Evolutionary conservation across 2,797 vertebrate genomes (phyloP), one percentile per base, ranked within the genome.

Genomic region (Peromyscus attwateri): DNA sequence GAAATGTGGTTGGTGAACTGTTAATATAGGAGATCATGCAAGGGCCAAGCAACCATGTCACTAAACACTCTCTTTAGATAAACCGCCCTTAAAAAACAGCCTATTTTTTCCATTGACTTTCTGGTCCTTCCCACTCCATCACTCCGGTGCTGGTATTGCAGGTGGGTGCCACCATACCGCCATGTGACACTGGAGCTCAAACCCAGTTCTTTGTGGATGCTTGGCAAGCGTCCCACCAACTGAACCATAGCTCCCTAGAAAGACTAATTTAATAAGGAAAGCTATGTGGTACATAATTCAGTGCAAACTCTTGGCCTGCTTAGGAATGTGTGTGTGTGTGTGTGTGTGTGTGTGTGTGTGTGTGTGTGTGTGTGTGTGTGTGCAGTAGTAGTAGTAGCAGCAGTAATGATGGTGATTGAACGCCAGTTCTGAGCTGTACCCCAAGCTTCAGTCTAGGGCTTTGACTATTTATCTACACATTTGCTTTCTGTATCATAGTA

Each of bases 51-150:
- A 91, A 52, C 83, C 17, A 12, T 25, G 55, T 79, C 16, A 19
- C n/a, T 40, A 34, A 34, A 84, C 29, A 71, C 46, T 64, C 37
- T 66, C 95, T 94, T 85, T 66, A 87, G 73, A 91, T 34, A 43
- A 82, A n/a, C 14, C 62, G 49, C 31, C 6, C 71, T 89, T 88
- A 16, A 27, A n/a, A 17, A 55, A 57, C 25, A 25, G 34, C 23
- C 34, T 27, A 19, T 16, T 37, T 49, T 11, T 2, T 21, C 64
- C 64, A 23, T 55, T 87, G 46, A 87, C 52, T 4, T 10, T 17
- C 12, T 2, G 64, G 13, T 49, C 3, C 34, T 68, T 21, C 46
- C 3, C 2, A 3, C 2, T 13, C 19, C 13, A 27, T 37, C 43
- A n/a, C 43, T 14, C 43, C 43, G 49, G 64, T 14, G 11, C 66